Base-by-base conservation (phyloP, 2,797 vertebrate genomes). In the Otolemur crassicaudatus region DNA sequence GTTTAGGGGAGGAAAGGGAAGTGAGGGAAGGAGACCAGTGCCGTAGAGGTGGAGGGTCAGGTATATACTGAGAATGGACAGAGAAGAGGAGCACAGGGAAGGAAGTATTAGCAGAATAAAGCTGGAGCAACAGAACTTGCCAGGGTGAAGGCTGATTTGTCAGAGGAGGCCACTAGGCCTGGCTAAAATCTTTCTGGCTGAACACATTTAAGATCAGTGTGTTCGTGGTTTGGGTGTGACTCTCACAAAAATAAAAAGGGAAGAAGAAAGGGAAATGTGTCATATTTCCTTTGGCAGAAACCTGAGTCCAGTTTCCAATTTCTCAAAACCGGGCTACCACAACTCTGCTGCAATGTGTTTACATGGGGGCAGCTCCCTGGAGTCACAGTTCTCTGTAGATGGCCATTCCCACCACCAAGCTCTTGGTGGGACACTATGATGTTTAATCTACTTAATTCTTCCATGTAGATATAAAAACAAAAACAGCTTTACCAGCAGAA, bases 211-310 rank as follows among this genome's bases (percentile, higher is more conserved):
- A 63, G 76, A 86, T 37, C 13, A 3, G 13, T 19, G 70, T 40
- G 13, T 12, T 88, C 53, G 20, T 12, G 86, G 86, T 11, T 27
- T 75, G 75, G 85, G 85, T 60, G 93, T 16, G 70, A 82, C 25
- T 37, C 67, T 60, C 69, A 83, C 58, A 49, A 43, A 80, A 91
- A 83, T 19, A 56, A 82, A 87, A 94, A 88, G 65, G 93, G 94
- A 91, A 91, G 90, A 90, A 91, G 79, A 90, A 88, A 49, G 70
- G 85, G 94, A 91, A 95, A 69, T 31, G 37, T 29, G 77, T 97
- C 75, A 4, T 46, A 12, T 40, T 97, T 97, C 97, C 92, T 97
- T 25, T 88, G 49, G 70, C 69, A 92, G 91, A 92, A 88, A 80
- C 8, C 11, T 0, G 76, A 90, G 77, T 25, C 40, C 29, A 69